These are phyloP conservation scores for Poeciliopsis retropinna DNA, from an alignment of 2,113 vertebrate genomes.

Conservation along the genomic window DNA sequence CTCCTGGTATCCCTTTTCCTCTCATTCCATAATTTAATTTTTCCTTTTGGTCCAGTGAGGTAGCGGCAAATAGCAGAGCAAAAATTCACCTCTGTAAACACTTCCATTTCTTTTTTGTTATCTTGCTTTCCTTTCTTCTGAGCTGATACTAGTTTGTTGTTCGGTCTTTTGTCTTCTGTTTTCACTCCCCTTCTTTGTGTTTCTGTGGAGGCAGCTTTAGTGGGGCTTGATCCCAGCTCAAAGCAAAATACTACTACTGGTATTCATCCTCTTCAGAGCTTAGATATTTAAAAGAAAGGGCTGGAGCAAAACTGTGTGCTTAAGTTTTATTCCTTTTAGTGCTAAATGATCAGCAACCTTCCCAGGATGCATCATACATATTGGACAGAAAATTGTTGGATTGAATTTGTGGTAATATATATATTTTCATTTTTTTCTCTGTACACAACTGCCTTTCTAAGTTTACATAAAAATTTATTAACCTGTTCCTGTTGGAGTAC, in stretches of 20 bases:
- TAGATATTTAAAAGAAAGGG: constrained; percentile 3
- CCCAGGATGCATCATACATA: not conserved
- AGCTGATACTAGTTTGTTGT: constrained; percentile 1
- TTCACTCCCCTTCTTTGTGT: constrained; percentile 5
- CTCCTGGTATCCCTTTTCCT: constrained; percentile 1
- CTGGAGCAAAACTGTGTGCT: not conserved
- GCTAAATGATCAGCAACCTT: not conserved
- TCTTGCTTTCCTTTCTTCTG: constrained; percentile 16
- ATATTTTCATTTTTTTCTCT: not conserved
- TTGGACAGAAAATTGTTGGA: not conserved
- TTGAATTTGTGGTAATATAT: not conserved
- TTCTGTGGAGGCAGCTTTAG: constrained; percentile 27
- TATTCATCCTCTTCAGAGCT: not conserved
- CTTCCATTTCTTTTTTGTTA: constrained; percentile 26
- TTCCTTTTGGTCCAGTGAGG: constrained; percentile 60
- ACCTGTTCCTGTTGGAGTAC: too few species aligned
- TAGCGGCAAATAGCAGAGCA: constrained; percentile 59
- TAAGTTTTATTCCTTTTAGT: not conserved
- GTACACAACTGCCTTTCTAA: not conserved
- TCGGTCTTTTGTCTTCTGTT: constrained; percentile 11
- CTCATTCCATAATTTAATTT: constrained; percentile 63
- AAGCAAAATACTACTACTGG: constrained; percentile 14
- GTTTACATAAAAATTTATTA: too few species aligned
- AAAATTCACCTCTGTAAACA: constrained; percentile 51
- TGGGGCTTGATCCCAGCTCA: constrained; percentile 38